Base-by-base conservation (phyloP, 2,888 invertebrate genomes). In the Piscicola geometra region DNA sequence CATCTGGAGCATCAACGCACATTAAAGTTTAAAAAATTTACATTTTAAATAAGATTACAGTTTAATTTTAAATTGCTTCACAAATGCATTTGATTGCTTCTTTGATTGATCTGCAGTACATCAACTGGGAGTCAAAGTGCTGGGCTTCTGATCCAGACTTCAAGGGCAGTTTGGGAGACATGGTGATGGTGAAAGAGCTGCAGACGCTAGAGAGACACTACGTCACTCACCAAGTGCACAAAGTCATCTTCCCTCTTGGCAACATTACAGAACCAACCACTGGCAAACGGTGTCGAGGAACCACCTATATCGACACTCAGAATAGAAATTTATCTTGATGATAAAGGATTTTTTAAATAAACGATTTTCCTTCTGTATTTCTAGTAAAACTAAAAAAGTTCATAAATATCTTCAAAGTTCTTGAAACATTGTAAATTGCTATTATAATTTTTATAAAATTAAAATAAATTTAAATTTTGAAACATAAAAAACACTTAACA, bases 211-310 rank as follows among this genome's bases (percentile, higher is more conserved):
- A 56, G n/a, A 56, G 73, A 64, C 28, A 18, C n/a, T 56, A 56
- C 25, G 60, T 56, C 5, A 56, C 60, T 5, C 60, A 56, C n/a
- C 60, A 56, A 25, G 69, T 75, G 9, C 33, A 67, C 33, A 67
- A 75, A 32, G 52, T 75, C 30, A 60, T 76, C 1, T 76, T 76
- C 60, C 74, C 69, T 64, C 52, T 75, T 30, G 76, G 76, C 28
- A 64, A 60, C 33, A 70, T 76, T 32, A 67, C 75, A 28, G 76
- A 76, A 35, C 76, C 76, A n/a, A 64, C 60, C 12, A 76, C 76
- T 2, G 75, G 75, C n/a, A 67, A 67, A 41, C 50, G 76, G 5
- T 76, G 76, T 50, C 68, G 70, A 35, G 76, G 76, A 30, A 52
- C 33, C 0, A 69, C 74, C 12, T 76, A 76, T 47, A 60, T 76